A percentile compares a stretch with the other conserved stretches of the same genome.
Conservation (phyloP, 2,113 vertebrate species). For the Sinocyclocheilus maitianheensis region DNA sequence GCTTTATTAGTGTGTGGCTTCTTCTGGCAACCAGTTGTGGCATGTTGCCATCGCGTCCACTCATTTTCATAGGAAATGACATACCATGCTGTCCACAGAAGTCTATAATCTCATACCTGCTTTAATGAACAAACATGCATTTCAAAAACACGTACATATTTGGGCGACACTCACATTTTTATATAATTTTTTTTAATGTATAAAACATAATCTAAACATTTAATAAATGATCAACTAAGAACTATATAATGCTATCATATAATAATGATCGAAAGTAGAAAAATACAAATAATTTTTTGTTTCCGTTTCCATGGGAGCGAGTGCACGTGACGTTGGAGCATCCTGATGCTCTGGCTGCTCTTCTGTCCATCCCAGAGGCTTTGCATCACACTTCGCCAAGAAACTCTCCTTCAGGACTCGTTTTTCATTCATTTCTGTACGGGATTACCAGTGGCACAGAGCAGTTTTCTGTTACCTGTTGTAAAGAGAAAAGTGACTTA, state of each 20-base stretch:
- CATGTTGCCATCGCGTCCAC: conserved; percentile 25
- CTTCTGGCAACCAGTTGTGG: conserved; percentile 12
- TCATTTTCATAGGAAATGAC: neutral
- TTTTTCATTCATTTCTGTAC: neutral
- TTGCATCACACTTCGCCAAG: neutral
- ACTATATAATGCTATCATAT: neutral
- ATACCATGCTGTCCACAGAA: neutral
- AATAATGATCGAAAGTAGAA: neutral
- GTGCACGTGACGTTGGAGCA: neutral
- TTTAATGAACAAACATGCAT: neutral
- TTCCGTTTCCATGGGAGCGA: neutral
- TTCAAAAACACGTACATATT: neutral
- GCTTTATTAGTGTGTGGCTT: neutral
- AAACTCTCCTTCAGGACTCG: neutral
- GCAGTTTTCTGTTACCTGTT: neutral
- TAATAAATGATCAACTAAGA: neutral
- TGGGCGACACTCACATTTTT: neutral
- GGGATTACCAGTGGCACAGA: neutral
- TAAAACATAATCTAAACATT: neutral
- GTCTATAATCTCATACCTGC: neutral
- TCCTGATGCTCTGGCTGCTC: neutral
- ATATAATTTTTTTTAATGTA: neutral
- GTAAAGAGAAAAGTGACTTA: neutral
- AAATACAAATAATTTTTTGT: neutral
- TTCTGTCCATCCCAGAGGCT: neutral